Conservation (phyloP, 2,888 invertebrate genomes). For the Drosophila aldrichi region DNA sequence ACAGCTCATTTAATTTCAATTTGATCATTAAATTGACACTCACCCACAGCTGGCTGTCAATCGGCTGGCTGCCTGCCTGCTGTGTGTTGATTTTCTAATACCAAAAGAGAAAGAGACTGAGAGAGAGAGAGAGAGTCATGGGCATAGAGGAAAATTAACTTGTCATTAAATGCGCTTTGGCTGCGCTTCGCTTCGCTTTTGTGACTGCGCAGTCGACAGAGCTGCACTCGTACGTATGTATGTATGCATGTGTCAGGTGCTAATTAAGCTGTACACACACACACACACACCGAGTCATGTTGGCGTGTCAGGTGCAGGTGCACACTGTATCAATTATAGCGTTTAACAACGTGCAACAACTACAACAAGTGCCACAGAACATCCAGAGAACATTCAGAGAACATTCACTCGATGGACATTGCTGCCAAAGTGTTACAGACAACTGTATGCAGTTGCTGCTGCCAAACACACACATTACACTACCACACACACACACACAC, state of each 20-base stretch:
- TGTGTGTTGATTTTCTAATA: conserved; percentile 62
- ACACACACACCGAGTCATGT: conserved; percentile 21
- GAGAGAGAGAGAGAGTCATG: not conserved
- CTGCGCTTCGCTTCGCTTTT: conserved; percentile 30
- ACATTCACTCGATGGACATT: conserved; percentile 25
- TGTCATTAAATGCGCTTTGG: conserved; percentile 68
- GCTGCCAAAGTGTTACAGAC: conserved; percentile 38
- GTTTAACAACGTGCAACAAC: conserved; percentile 40
- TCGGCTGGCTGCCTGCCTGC: conserved; percentile 14
- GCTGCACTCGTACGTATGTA: conserved; percentile 36
- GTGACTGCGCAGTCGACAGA: conserved; percentile 7
- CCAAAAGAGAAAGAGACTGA: conserved; percentile 22
- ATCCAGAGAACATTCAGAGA: conserved; percentile 20
- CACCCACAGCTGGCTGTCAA: conserved; percentile 36
- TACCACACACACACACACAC: not conserved
- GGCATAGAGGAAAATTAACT: conserved; percentile 59
- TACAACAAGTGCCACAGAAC: conserved; percentile 41
- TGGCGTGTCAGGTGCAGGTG: conserved; percentile 58
- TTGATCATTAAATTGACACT: conserved; percentile 63
- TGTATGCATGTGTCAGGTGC: conserved; percentile 64
- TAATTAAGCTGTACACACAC: conserved; percentile 60
- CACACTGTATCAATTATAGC: conserved; percentile 59
- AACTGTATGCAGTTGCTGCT: conserved; percentile 17
- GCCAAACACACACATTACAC: conserved; percentile 1
- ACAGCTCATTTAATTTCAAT: conserved; percentile 67